Conservation (phyloP, 2,888 invertebrate species). For the Drosophila rellima region DNA sequence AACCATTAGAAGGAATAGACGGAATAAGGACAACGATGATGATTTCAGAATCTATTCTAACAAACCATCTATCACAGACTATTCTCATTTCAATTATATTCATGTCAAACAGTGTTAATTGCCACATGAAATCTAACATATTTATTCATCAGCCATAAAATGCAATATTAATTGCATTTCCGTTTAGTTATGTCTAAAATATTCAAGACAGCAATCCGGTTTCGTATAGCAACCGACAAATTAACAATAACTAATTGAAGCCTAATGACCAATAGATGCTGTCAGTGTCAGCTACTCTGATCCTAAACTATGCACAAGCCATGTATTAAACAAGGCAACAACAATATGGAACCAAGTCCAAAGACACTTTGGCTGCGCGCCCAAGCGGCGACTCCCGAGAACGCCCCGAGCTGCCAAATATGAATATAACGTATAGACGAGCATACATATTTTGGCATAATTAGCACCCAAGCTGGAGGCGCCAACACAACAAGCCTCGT, state of each 20-base stretch:
- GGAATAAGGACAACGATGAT: conserved; percentile 9
- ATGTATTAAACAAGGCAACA: conserved; percentile 16
- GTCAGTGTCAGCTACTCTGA: conserved; percentile 23
- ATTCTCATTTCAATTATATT: conserved; percentile 12
- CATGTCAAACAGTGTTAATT: background rate
- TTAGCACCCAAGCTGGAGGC: conserved; percentile 58
- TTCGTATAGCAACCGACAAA: conserved; percentile 58
- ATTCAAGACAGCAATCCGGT: conserved; percentile 22
- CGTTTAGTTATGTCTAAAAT: conserved; percentile 13
- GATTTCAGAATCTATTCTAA: conserved; percentile 17
- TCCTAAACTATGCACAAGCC: conserved; percentile 25
- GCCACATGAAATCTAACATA: conserved; percentile 10
- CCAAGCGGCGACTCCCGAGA: conserved; percentile 33
- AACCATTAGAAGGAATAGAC: conserved; percentile 36
- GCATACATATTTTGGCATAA: conserved; percentile 58
- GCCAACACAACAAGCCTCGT: conserved; percentile 35
- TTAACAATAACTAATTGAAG: conserved; percentile 77
- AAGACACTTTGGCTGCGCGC: conserved; percentile 50
- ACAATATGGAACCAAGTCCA: conserved; percentile 15
- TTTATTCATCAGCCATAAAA: conserved; percentile 32
- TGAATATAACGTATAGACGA: conserved; percentile 36
- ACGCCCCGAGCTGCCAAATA: conserved; percentile 37
- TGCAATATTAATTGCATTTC: conserved; percentile 48
- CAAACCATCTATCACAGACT: conserved; percentile 1
- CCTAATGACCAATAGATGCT: conserved; percentile 65